phyloP scores from a whole-genome alignment of 2,113 vertebrate species.

The Fulica atra region DNA sequence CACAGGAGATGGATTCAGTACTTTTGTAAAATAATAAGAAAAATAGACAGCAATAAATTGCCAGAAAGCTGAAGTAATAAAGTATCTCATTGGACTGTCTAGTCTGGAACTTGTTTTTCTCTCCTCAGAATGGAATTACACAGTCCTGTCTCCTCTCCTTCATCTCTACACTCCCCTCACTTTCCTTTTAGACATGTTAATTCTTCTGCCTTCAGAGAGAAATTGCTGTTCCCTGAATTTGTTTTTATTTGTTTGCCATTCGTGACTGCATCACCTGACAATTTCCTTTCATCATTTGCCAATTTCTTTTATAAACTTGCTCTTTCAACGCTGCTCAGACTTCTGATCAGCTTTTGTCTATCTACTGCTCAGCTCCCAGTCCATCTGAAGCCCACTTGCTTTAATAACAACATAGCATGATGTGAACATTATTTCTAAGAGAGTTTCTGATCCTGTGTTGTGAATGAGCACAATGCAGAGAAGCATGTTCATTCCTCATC shows the following conservation, averaged over 20 bases:
- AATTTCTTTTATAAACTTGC: not conserved
- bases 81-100: not conserved
- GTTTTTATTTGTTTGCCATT: constrained; percentile 41
- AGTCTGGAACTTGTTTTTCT: not conserved
- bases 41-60: constrained; percentile 18
- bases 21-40: constrained; percentile 2
- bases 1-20: not conserved
- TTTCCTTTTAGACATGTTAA: not conserved
- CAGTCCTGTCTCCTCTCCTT: not conserved
- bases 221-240: not conserved
- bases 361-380: not conserved
- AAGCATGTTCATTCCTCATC: not conserved
- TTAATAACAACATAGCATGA: not conserved
- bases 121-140: not conserved
- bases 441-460: not conserved
- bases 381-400: not conserved
- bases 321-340: not conserved
- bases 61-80: not conserved
- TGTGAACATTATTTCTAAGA: not conserved
- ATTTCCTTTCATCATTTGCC: constrained; percentile 1
- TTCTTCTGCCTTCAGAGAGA: constrained; percentile 21
- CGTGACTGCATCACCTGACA: not conserved
- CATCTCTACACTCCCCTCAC: not conserved
- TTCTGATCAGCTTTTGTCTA: not conserved
- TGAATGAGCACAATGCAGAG: not conserved